phyloP scores from a whole-genome alignment of 1,140 invertebrate species.

The Archivesica marissinica region DNA sequence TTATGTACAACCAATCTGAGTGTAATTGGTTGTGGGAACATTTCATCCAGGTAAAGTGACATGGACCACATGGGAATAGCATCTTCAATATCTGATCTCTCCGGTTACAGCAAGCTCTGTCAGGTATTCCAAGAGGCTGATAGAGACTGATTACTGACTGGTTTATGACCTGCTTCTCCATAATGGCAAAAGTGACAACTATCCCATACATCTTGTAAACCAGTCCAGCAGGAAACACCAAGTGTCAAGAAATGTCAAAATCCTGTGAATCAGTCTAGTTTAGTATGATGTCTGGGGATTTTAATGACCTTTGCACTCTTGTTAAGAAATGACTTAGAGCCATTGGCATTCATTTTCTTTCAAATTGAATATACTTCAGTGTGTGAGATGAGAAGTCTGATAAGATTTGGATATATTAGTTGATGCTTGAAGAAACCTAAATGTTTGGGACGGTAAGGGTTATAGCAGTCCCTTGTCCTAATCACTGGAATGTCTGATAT shows the following conservation, averaged over 20 bases:
- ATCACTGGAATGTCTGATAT: too few relatives aligned
- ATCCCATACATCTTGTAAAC: constrained; percentile 40
- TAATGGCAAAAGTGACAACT: constrained; percentile 18
- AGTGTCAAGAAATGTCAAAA: constrained; percentile 37
- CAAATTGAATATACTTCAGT: constrained; percentile 12
- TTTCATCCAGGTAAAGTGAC: too few relatives aligned
- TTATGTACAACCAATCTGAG: too few relatives aligned
- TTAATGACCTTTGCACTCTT: constrained; percentile 16
- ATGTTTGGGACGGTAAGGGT: too few relatives aligned
- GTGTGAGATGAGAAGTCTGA: not conserved
- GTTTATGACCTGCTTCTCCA: not conserved
- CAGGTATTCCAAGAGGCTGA: constrained; percentile 8
- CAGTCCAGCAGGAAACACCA: constrained; percentile 26
- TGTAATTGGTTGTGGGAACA: too few relatives aligned
- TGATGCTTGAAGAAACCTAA: not conserved
- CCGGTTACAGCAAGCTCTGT: not conserved
- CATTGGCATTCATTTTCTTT: not conserved
- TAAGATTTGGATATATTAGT: not conserved
- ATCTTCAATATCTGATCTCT: not conserved
- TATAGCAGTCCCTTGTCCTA: too few relatives aligned
- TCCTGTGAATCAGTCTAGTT: constrained; percentile 32
- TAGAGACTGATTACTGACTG: constrained; percentile 28
- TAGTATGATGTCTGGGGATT: not conserved
- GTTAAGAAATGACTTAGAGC: constrained; percentile 26
- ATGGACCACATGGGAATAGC: not conserved